Evolutionary conservation across 2,888 invertebrate species (phyloP), one percentile per base, ranked within the genome.

Genomic region (Pteria penguin): DNA sequence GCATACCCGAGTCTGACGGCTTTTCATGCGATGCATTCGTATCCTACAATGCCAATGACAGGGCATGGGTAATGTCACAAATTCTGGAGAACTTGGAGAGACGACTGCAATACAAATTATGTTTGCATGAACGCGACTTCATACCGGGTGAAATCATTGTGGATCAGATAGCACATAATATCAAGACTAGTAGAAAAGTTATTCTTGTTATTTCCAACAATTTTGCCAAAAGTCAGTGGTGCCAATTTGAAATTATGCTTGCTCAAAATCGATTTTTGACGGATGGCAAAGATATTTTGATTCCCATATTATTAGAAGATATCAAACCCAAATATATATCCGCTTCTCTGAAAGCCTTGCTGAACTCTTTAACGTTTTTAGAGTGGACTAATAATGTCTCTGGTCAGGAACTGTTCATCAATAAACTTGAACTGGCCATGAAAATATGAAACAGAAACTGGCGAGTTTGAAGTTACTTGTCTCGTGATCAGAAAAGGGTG

Each of bases 101-200:
- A 0, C 93, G 94, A 24, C 78, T 81, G 94, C 31, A 69, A 1
- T 61, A 82, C 5, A 61, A 68, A 33, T 24, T 95, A 0, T 95
- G 95, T 84, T 91, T 95, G 3, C 95, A 95, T 80, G 95, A 95
- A 87, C 93, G 95, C 60, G 95, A 95, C 85, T 95, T 95, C 89
- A 93, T 94, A 94, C 94, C 95, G n/a, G 95, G 95, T 0, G 92
- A 94, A 0, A 94, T 94, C 2, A 95, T 95, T 75, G 90, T 95
- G 78, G 95, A 95, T 86, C 95, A 95, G 82, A 95, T 95, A 79
- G 94, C 95, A 0, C 94, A 94, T 0, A 94, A 95, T 84, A 95
- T 95, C 94, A 95, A 95, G 83, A 93, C 94, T 0, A 95, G 95
- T 0, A 92, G 94, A 24, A 93, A 94, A 4, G 93, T 95, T 0